Percentiles rank a stretch among this genome's conserved stretches.
phyloP scores from a whole-genome alignment of 2,113 vertebrate species.

The Martes martes region DNA sequence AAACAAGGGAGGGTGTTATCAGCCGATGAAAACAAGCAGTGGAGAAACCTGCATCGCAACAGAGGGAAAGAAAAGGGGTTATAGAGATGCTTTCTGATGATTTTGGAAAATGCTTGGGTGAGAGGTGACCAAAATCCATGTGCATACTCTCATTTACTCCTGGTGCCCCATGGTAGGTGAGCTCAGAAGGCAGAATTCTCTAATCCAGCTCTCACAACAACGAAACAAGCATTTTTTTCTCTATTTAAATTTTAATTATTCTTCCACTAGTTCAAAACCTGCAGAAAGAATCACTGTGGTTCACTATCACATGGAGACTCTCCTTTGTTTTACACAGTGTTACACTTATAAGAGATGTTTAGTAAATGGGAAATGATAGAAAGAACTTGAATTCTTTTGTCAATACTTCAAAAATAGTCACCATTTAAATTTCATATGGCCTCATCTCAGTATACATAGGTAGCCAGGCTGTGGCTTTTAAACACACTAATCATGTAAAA shows the following conservation, averaged over 20 bases:
- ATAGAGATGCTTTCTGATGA: background rate
- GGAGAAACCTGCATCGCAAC: background rate
- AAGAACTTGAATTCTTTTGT: background rate
- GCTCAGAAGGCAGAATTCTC: background rate
- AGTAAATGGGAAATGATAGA: background rate
- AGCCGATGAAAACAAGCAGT: background rate
- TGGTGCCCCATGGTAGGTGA: accelerated
- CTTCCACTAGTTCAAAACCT: background rate
- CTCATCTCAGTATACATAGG: background rate
- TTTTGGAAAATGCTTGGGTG: background rate
- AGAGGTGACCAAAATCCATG: accelerated
- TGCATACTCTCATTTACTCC: background rate
- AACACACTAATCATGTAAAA: background rate
- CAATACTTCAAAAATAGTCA: background rate
- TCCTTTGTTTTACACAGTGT: background rate
- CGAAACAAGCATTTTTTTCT: background rate
- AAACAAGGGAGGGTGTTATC: background rate
- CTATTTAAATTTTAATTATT: background rate
- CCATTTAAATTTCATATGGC: background rate
- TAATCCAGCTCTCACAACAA: background rate
- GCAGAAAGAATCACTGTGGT: background rate
- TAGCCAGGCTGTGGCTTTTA: background rate
- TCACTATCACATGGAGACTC: background rate
- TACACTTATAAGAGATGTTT: background rate
- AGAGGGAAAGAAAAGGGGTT: background rate